A percentile compares a stretch with the other conserved stretches of the same genome.
Conservation (phyloP, 2,113 vertebrate species). For the Centropus bengalensis region DNA sequence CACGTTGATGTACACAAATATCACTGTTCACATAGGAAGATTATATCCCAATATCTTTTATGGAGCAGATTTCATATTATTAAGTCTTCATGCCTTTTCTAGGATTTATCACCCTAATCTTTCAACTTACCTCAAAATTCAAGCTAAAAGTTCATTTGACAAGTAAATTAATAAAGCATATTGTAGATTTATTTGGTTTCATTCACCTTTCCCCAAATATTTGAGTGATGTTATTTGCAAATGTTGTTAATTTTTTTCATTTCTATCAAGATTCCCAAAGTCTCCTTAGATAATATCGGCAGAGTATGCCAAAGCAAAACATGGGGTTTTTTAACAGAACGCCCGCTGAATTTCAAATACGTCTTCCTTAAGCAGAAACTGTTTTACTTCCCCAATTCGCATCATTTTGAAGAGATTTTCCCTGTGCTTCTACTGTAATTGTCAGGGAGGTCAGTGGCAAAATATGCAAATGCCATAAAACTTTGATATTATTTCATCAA, state of each 20-base stretch:
- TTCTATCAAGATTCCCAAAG: neutral
- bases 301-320: neutral
- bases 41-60: neutral
- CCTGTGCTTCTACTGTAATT: neutral
- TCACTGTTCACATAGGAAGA: neutral
- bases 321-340: neutral
- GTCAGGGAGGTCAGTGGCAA: constrained; percentile 33
- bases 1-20: neutral
- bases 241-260: neutral
- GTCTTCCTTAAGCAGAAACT: neutral
- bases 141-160: neutral
- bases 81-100: neutral
- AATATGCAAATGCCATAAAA: neutral
- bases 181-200: neutral
- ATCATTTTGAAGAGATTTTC: neutral
- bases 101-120: neutral
- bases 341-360: neutral
- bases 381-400: neutral
- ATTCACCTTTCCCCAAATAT: neutral
- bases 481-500: neutral
- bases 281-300: neutral
- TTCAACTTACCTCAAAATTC: neutral
- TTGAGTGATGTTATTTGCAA: neutral
- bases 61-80: neutral
- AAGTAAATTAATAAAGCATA: neutral